Evolutionary conservation across 2,113 vertebrate species (phyloP).

Genomic region (Oryzias celebensis): DNA sequence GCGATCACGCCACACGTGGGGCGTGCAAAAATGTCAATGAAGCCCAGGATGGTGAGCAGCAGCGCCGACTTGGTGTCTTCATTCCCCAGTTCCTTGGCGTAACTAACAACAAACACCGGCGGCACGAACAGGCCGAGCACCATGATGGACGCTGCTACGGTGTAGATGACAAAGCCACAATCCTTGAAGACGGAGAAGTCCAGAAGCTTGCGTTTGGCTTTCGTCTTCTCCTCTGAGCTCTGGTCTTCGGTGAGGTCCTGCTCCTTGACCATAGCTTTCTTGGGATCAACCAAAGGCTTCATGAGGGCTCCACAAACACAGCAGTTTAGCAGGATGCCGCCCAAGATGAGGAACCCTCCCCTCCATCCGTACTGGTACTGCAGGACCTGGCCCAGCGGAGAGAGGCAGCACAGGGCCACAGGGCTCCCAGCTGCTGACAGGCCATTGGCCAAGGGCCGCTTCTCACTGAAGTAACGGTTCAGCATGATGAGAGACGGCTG

Average conservation of each 20-base stretch:
- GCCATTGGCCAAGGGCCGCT: slow-evolving; percentile 90
- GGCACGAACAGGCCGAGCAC: slow-evolving; percentile 95
- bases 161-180: slow-evolving; percentile 87
- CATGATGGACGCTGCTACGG: slow-evolving; percentile 90
- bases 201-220: slow-evolving; percentile 78
- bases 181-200: slow-evolving; percentile 91
- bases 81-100: slow-evolving; percentile 88
- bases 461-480: slow-evolving; percentile 91
- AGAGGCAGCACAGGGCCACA: slow-evolving; percentile 89
- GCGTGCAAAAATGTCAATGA: slow-evolving; percentile 92
- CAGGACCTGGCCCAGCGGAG: slow-evolving; percentile 88
- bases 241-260: not conserved
- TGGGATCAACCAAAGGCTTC: slow-evolving; percentile 82
- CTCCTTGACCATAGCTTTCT: slow-evolving; percentile 17
- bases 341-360: slow-evolving; percentile 92
- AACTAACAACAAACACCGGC: slow-evolving; percentile 92
- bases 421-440: slow-evolving; percentile 92
- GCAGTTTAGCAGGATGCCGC: slow-evolving; percentile 91
- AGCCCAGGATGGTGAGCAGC: slow-evolving; percentile 89
- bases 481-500: slow-evolving; percentile 97
- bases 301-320: slow-evolving; percentile 91
- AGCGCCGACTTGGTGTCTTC: slow-evolving; percentile 88
- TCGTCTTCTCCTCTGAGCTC: slow-evolving; percentile 33
- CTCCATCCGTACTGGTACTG: slow-evolving; percentile 89
- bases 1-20: slow-evolving; percentile 87